Evolutionary conservation across 2,888 invertebrate species (phyloP).

Genomic region (Helleia helle): DNA sequence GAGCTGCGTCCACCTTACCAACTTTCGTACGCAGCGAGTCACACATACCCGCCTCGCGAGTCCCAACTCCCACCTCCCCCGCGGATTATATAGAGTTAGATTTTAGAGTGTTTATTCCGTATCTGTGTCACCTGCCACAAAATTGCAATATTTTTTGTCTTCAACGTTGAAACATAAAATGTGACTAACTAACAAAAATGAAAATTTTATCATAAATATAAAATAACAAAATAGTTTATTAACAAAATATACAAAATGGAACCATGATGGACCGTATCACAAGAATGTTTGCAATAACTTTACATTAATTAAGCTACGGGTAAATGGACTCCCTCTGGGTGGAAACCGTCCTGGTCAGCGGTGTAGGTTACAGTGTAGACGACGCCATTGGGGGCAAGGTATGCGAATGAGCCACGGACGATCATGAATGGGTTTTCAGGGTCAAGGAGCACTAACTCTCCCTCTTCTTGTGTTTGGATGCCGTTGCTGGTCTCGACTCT

Average conservation of each 20-base stretch:
- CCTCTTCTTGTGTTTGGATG: conserved; percentile 20
- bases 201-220: not conserved
- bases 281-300: no score
- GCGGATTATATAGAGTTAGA: no score
- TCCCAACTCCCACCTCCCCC: no score
- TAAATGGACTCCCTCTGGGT: conserved; percentile 47
- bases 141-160: no score
- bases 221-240: not conserved
- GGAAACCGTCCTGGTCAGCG: conserved; percentile 71
- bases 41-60: no score
- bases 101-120: no score
- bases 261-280: no score
- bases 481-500: conserved; percentile 49
- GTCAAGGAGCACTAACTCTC: conserved; percentile 30
- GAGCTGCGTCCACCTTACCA: no score
- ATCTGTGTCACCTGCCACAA: no score
- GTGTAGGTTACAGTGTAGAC: conserved; percentile 60
- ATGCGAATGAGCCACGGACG: conserved; percentile 44
- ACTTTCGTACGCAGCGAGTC: no score
- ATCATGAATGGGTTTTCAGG: conserved; percentile 37
- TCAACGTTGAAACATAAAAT: no score
- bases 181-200: no score
- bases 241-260: not conserved
- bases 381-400: conserved; percentile 58
- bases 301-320: conserved; percentile 24